Conservation (phyloP, 2,888 invertebrate species). For the Amaurobius ferox region DNA sequence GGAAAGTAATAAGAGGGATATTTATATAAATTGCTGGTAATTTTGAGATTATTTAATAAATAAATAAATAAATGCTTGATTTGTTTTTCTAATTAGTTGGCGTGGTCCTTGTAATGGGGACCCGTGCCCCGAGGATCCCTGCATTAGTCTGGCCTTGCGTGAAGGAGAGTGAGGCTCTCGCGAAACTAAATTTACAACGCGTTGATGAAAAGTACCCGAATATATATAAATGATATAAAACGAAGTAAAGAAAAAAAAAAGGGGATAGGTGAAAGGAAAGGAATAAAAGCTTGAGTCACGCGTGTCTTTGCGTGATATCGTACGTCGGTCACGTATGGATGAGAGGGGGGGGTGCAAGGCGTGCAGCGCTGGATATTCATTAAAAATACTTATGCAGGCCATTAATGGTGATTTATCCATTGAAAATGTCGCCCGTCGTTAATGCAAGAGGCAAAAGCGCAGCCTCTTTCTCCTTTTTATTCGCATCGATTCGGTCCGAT, state of each 20-base stretch:
- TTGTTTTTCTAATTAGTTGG: too few species aligned
- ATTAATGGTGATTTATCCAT: conserved; percentile 73
- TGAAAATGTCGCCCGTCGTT: conserved; percentile 70
- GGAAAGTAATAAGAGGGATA: too few species aligned
- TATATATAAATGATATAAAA: conserved; percentile 9
- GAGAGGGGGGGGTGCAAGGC: conserved; percentile 34
- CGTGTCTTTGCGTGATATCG: conserved; percentile 55
- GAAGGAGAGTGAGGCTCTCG: too few species aligned
- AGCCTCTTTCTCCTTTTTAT: conserved; percentile 48
- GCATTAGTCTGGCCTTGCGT: too few species aligned
- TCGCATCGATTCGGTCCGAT: conserved; percentile 60
- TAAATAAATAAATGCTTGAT: too few species aligned
- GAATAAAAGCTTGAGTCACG: conserved; percentile 52
- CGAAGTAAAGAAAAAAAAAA: neutral
- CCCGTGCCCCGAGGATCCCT: too few species aligned
- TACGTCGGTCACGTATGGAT: conserved; percentile 57
- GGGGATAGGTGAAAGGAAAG: neutral
- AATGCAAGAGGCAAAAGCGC: conserved; percentile 70
- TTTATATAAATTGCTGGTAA: too few species aligned
- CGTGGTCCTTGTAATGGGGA: too few species aligned
- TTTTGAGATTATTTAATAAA: too few species aligned
- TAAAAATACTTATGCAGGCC: conserved; percentile 72
- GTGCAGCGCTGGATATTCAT: conserved; percentile 69
- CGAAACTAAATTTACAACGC: neutral
- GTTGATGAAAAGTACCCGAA: conserved; percentile 9